Base-by-base conservation (phyloP, 2,888 invertebrate genomes). In the Caradrina clavipalpis region DNA sequence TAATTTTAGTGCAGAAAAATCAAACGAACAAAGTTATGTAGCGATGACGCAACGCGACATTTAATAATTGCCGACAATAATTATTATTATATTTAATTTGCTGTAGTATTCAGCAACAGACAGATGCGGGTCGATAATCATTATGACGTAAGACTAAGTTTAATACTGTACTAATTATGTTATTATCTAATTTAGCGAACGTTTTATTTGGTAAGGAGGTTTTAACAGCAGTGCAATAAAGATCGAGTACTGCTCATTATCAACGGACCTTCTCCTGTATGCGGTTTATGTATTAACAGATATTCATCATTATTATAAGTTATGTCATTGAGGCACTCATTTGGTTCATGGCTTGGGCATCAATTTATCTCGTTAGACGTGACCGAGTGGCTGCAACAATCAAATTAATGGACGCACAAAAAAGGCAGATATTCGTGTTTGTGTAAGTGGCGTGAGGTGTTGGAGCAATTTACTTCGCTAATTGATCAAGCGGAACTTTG, bases 1-100 rank as follows among this genome's bases (percentile, higher is more conserved):
- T 82, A 82, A 84, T 85, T 82, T 83, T 87, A 75, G 80, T 80
- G 81, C 81, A 83, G 80, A 84, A 86, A 83, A 82, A 71, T 83
- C 77, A 76, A 81, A 83, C 70, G 70, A 78, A 72, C 73, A 65
- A 70, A 74, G 63, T 74, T 76, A 71, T 74, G 59, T 54, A 69
- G 55, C 45, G 62, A 63, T 82, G 83, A 81, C 58, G 82, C 61
- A 79, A 85, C 67, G 35, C 53, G 69, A 72, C 68, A 78, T 80
- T 79, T 73, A 74, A 72, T 77, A 74, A 74, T 73, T 82, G 59
- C 45, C 76, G 73, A 80, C 68, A 66, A 60, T 73, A 73, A 73
- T 81, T 47, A 82, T 76, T 53, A 73, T 70, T 73, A 69, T 71
- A 64, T 72, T 73, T 74, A 67, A 76, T 76, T 75, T 76, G 67